A percentile compares a stretch with the other conserved stretches of the same genome.
Conservation (phyloP, 1,140 invertebrate genomes). For the Ericerus pela region DNA sequence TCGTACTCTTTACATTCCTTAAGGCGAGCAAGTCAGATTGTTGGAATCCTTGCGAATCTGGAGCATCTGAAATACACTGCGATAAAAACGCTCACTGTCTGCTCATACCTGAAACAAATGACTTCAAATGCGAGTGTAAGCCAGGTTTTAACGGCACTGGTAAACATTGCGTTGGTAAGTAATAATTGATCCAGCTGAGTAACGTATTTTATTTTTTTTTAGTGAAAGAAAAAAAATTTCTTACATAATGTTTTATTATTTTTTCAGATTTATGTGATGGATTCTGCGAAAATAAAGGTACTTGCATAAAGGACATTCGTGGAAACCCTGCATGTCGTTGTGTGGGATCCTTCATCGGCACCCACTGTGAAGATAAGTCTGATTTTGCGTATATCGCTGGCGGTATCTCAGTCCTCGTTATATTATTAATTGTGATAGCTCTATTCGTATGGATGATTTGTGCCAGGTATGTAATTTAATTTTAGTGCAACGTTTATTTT, state of each 20-base stretch:
- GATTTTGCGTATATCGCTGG: slow-evolving; percentile 89
- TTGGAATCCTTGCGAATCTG: slow-evolving; percentile 79
- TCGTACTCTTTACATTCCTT: slow-evolving; percentile 20
- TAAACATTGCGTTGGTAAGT: slow-evolving; percentile 49
- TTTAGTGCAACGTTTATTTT: background rate
- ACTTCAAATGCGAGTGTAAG: slow-evolving; percentile 86
- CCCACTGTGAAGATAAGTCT: slow-evolving; percentile 74
- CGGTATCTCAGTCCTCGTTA: slow-evolving; percentile 77
- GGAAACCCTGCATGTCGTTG: slow-evolving; percentile 75
- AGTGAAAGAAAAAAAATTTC: background rate
- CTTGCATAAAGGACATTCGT: slow-evolving; percentile 69
- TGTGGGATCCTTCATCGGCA: slow-evolving; percentile 81
- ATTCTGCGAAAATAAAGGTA: slow-evolving; percentile 81
- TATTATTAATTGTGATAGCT: slow-evolving; percentile 80
- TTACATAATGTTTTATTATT: slow-evolving; percentile 3
- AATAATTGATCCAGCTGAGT: background rate
- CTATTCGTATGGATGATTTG: slow-evolving; percentile 95
- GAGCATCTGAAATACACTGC: slow-evolving; percentile 68
- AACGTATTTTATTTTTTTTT: background rate
- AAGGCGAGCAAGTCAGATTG: slow-evolving; percentile 68
- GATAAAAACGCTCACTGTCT: slow-evolving; percentile 79
- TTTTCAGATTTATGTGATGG: slow-evolving; percentile 65
- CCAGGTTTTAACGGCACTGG: slow-evolving; percentile 84
- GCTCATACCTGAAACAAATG: slow-evolving; percentile 64
- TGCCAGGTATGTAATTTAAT: slow-evolving; percentile 45